phyloP scores from a whole-genome alignment of 1,140 invertebrate genomes.

The Psilanteris sp. region DNA sequence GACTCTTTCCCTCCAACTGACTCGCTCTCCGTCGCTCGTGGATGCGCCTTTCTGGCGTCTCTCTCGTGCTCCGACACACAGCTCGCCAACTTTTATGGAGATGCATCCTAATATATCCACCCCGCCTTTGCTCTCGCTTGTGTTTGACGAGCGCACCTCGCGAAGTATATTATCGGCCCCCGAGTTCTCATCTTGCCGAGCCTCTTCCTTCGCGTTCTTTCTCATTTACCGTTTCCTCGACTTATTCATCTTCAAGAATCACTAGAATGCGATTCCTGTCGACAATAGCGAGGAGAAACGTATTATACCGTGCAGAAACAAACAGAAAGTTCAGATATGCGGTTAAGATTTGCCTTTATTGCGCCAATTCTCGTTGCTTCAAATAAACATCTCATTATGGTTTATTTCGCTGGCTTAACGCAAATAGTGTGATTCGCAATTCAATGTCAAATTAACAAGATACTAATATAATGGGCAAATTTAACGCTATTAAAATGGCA shows the following conservation, averaged over 20 bases:
- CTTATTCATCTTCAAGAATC: conserved; percentile 70
- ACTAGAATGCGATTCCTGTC: conserved; percentile 68
- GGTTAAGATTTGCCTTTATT: conserved; percentile 59
- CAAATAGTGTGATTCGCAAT: too few relatives aligned
- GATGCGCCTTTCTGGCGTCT: conserved; percentile 3
- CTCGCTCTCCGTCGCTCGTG: conserved; percentile 3
- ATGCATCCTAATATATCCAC: conserved; percentile 80
- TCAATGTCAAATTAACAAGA: too few relatives aligned
- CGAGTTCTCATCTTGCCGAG: conserved; percentile 64
- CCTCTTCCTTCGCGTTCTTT: conserved; percentile 42
- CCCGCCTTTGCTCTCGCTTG: conserved; percentile 78
- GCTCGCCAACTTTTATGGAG: conserved; percentile 79
- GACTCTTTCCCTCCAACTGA: conserved; percentile 71
- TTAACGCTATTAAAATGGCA: too few relatives aligned
- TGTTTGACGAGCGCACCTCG: conserved; percentile 80
- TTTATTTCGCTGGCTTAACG: too few relatives aligned
- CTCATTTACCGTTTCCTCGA: conserved; percentile 55
- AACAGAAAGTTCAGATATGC: conserved; percentile 67
- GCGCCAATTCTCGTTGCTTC: conserved; percentile 37
- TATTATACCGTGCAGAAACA: conserved; percentile 68
- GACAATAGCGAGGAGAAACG: conserved; percentile 50
- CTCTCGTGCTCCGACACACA: conserved; percentile 28
- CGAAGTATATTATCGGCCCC: conserved; percentile 78
- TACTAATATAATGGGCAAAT: too few relatives aligned
- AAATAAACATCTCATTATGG: conserved; percentile 37